These are phyloP conservation scores for Sesamia nonagrioides DNA, from an alignment of 1,140 invertebrate species.

Conservation along the genomic window DNA sequence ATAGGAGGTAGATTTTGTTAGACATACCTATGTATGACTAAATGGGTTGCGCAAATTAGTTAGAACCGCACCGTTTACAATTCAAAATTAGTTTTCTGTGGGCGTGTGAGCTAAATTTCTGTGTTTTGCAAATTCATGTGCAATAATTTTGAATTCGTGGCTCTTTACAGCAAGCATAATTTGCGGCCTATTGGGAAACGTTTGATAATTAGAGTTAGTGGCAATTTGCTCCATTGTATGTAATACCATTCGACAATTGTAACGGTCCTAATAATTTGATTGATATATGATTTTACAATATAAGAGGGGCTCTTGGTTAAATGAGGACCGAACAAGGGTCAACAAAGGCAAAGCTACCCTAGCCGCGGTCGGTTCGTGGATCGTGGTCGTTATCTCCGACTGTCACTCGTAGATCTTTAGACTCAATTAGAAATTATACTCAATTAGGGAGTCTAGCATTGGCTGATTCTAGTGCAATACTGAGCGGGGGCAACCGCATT, in stretches of 20 bases:
- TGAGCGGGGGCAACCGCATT: too few species aligned
- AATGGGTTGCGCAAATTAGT: neutral
- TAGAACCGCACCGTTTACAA: neutral
- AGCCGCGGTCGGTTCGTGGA: too few species aligned
- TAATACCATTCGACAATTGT: too few species aligned
- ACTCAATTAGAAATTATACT: too few species aligned
- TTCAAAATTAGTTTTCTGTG: neutral
- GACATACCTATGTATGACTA: neutral
- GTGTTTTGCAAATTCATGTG: too few species aligned
- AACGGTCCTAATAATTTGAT: neutral
- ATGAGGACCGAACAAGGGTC: too few species aligned
- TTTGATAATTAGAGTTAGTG: neutral
- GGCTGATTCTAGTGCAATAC: too few species aligned
- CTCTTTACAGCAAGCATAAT: neutral
- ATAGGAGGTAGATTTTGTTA: neutral
- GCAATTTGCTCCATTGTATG: neutral
- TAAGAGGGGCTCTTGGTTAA: neutral
- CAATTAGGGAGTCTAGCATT: too few species aligned
- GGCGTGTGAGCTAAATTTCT: too few species aligned
- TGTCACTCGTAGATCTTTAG: too few species aligned
- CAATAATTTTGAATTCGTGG: neutral
- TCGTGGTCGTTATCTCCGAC: too few species aligned
- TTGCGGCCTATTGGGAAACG: neutral
- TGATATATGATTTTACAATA: neutral
- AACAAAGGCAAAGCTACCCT: too few species aligned